phyloP scores from a whole-genome alignment of 2,113 vertebrate genomes.

The Channa maculata region DNA sequence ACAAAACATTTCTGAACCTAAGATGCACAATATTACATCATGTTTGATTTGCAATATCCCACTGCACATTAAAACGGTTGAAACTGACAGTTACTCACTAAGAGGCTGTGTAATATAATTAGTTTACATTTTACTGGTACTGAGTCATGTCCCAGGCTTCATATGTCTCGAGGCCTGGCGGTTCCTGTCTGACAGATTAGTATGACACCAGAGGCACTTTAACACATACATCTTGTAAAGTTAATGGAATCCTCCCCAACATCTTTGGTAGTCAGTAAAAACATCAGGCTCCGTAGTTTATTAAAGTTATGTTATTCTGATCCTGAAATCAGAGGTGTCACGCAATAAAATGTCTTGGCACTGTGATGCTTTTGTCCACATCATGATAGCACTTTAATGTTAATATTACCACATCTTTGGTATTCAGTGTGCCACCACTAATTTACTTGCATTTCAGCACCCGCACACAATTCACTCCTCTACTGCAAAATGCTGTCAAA shows the following conservation, averaged over 20 bases:
- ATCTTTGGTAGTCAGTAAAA: conserved; percentile 6
- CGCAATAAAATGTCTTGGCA: neutral
- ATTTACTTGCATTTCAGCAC: neutral
- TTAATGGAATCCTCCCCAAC: conserved; percentile 17
- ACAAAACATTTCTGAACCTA: conserved; percentile 37
- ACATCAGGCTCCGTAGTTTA: neutral
- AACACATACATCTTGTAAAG: conserved; percentile 4
- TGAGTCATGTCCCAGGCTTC: conserved; percentile 64
- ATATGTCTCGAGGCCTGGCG: conserved; percentile 25
- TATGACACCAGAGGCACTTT: conserved; percentile 25
- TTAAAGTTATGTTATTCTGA: conserved; percentile 1
- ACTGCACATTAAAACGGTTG: conserved; percentile 53
- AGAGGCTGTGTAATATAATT: conserved; percentile 69
- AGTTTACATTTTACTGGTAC: conserved; percentile 73
- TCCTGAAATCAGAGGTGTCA: neutral
- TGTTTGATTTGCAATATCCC: conserved; percentile 57
- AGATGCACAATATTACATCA: conserved; percentile 50
- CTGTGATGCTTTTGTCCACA: neutral
- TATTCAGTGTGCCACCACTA: neutral
- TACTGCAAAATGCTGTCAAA: too few species aligned
- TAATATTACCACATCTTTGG: neutral
- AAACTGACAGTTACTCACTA: conserved; percentile 73
- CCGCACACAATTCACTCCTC: too few species aligned
- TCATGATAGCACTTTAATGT: neutral
- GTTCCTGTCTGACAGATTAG: conserved; percentile 21